Percentiles rank a stretch among this genome's conserved stretches.
Evolutionary conservation across 2,888 invertebrate genomes (phyloP).

Genomic region (Meandrusa payeni): DNA sequence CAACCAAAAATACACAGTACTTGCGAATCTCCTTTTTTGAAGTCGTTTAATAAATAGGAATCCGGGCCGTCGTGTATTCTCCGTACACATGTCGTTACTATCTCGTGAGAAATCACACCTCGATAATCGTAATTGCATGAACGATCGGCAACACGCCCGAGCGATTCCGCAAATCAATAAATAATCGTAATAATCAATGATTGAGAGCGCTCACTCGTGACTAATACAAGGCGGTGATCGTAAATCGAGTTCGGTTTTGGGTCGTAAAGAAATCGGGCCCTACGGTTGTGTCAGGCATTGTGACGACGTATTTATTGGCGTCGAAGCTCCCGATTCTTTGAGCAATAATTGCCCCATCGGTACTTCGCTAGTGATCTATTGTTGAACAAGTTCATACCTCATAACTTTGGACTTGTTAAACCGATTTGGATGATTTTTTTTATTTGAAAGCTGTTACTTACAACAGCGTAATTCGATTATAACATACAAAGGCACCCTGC

Average conservation of each 20-base stretch:
- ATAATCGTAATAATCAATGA: slow-evolving; percentile 37
- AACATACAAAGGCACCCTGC: too few species aligned
- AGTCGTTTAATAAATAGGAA: slow-evolving; percentile 25
- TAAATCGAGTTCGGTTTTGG: slow-evolving; percentile 62
- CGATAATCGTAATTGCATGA: slow-evolving; percentile 38
- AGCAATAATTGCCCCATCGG: slow-evolving; percentile 5
- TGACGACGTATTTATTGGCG: slow-evolving; percentile 31
- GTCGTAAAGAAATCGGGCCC: slow-evolving; percentile 64
- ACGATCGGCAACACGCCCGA: slow-evolving; percentile 42
- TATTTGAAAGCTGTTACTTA: too few species aligned
- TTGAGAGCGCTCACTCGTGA: slow-evolving; percentile 41
- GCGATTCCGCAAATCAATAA: slow-evolving; percentile 37
- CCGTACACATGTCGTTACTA: slow-evolving; percentile 19
- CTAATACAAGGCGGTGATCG: slow-evolving; percentile 44
- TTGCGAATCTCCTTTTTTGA: too few species aligned
- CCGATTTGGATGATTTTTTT: too few species aligned
- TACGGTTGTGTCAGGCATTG: slow-evolving; percentile 37
- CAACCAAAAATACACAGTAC: too few species aligned
- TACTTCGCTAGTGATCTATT: slow-evolving; percentile 10
- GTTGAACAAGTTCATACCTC: too few species aligned
- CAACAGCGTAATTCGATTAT: too few species aligned
- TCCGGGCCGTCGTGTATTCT: slow-evolving; percentile 25
- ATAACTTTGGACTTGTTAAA: too few species aligned
- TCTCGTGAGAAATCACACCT: slow-evolving; percentile 38
- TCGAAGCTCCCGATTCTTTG: slow-evolving; percentile 25